Evolutionary conservation across 2,888 invertebrate genomes (phyloP).

Genomic region (Andrena trimmerana): DNA sequence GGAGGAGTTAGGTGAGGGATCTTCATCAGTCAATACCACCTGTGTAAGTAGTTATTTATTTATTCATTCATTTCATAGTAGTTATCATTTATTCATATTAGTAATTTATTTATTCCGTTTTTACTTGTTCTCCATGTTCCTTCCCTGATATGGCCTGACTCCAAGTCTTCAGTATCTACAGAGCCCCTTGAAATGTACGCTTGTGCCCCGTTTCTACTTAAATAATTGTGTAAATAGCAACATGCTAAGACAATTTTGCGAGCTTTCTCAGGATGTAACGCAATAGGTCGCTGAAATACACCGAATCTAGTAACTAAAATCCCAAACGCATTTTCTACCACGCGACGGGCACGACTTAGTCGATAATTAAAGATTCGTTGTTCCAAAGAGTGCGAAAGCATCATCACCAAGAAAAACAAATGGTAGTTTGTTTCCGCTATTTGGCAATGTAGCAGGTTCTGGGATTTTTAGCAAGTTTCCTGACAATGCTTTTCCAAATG

Average conservation of each 20-base stretch:
- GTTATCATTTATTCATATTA: no score
- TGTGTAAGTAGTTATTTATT: no score
- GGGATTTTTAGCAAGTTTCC: no score
- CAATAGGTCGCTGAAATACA: not conserved
- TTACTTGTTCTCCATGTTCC: not conserved
- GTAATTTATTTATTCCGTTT: not conserved
- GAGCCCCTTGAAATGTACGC: not conserved
- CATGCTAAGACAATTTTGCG: not conserved
- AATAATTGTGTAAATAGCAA: slow-evolving; percentile 1
- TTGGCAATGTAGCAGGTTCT: not conserved
- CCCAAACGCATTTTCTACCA: not conserved
- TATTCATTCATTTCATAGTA: no score
- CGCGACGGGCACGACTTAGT: not conserved
- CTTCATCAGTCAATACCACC: no score
- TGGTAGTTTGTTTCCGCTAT: not conserved
- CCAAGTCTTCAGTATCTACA: not conserved
- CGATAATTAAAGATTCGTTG: not conserved
- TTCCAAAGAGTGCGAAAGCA: not conserved
- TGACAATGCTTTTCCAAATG: no score
- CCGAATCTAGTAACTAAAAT: not conserved
- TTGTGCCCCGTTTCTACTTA: not conserved
- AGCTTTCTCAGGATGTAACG: not conserved
- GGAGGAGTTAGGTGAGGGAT: no score
- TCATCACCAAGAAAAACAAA: slow-evolving; percentile 3
- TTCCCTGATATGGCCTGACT: not conserved